These are phyloP conservation scores for Meiosimyza decipiens DNA, from an alignment of 2,888 invertebrate species.

Conservation along the genomic window DNA sequence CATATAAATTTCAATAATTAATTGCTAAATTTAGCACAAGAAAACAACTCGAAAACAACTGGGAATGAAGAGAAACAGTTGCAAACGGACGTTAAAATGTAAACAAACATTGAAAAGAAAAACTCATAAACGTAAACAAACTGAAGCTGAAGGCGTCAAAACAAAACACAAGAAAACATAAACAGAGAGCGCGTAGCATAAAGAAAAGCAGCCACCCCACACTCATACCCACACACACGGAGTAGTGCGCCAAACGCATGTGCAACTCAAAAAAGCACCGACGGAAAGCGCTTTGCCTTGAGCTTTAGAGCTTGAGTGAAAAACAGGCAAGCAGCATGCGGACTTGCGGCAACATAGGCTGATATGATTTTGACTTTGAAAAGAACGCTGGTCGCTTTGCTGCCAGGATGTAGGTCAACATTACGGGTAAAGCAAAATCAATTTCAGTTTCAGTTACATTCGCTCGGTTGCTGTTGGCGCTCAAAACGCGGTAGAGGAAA, in stretches of 20 bases:
- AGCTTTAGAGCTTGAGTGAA: not conserved
- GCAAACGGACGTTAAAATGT: too few relatives aligned
- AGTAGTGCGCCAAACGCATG: not conserved
- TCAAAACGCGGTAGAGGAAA: not conserved
- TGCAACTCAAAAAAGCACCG: constrained; percentile 20
- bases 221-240: too few relatives aligned
- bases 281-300: constrained; percentile 20
- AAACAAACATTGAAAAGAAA: too few relatives aligned
- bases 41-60: too few relatives aligned
- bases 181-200: constrained; percentile 6
- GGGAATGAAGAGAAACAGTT: too few relatives aligned
- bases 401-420: constrained; percentile 26
- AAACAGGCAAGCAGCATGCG: not conserved
- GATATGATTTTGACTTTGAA: constrained; percentile 32
- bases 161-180: constrained; percentile 29
- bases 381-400: not conserved
- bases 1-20: too few relatives aligned
- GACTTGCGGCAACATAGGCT: not conserved
- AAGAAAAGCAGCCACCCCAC: too few relatives aligned
- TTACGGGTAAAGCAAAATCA: not conserved
- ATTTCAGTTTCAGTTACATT: constrained; percentile 31
- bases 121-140: not conserved
- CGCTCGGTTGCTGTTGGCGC: constrained; percentile 21
- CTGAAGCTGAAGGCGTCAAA: not conserved
- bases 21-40: too few relatives aligned